Evolutionary conservation across 2,113 vertebrate species (phyloP), one percentile per base, ranked within the genome.

Genomic region (Guaruba guarouba): DNA sequence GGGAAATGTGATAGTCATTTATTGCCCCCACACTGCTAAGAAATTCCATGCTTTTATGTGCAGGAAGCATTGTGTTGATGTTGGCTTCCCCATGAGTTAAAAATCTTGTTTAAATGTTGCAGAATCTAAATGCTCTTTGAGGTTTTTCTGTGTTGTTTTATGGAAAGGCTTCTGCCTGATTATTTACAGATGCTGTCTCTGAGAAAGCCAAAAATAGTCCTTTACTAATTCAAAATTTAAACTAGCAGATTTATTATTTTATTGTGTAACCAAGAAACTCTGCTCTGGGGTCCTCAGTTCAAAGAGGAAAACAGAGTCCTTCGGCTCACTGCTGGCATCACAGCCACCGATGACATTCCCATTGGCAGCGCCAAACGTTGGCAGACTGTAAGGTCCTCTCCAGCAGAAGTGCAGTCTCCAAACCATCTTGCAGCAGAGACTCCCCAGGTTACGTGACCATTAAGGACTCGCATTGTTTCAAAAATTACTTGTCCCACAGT

Each of bases 41-140:
- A 98, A 95, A 98, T 98, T 98, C 98, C 97, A 98, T 96, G 98
- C 98, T 98, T 98, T 98, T 98, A 98, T 98, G 98, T 98, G 97
- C 98, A 99, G 99, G 99, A 99, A 99, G 97, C 97, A 98, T 98
- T 98, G 95, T 98, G 98, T 99, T 99, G 98, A 99, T 98, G 94
- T 99, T 99, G 99, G 99, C 99, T 95, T 95, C 85, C 67, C 43
- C 68, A 91, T 71, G 82, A 95, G 97, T 98, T 96, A 97, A 98
- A 97, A 97, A 97, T 98, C 97, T 98, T 98, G 98, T 98, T 98
- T 98, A 98, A 98, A 98, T 97, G 98, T 98, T 98, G 98, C 98
- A 98, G 98, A 97, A 98, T 95, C 95, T 97, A 98, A 98, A 97
- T 96, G 98, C 96, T 97, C 97, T 98, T 98, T 98, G 98, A 98